Percentiles rank a stretch among this genome's conserved stretches.
These are phyloP conservation scores for Drosophila kanekoi DNA, from an alignment of 2,888 invertebrate species.

Conservation along the genomic window DNA sequence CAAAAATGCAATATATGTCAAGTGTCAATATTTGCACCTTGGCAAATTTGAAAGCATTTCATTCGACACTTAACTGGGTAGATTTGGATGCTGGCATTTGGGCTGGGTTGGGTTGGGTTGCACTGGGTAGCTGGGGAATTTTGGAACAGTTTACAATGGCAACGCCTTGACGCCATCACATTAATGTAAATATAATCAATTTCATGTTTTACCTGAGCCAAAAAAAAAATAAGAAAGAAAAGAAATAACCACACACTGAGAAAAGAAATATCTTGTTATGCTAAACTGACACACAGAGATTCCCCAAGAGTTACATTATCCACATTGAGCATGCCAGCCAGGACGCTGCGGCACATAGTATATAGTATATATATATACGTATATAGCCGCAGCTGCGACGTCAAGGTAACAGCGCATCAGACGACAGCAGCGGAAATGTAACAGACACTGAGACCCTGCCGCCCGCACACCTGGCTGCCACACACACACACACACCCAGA, in stretches of 20 bases:
- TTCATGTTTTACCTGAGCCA: conserved; percentile 76
- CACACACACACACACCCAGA: not conserved
- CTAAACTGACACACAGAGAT: conserved; percentile 83
- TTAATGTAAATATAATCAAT: conserved; percentile 83
- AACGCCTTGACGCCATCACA: conserved; percentile 75
- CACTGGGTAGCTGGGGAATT: conserved; percentile 42
- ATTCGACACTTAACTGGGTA: conserved; percentile 57
- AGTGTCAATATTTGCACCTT: conserved; percentile 75
- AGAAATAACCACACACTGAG: conserved; percentile 32
- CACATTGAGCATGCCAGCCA: conserved; percentile 59
- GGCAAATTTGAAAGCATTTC: conserved; percentile 73
- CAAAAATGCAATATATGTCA: conserved; percentile 64
- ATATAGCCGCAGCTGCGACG: conserved; percentile 56
- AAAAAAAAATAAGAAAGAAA: conserved; percentile 37
- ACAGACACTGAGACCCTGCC: conserved; percentile 61
- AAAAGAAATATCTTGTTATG: conserved; percentile 80
- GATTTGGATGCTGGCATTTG: conserved; percentile 14
- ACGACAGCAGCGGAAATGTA: conserved; percentile 67
- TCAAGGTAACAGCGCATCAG: conserved; percentile 73
- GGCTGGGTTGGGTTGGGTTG: not conserved
- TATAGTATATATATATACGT: conserved; percentile 23
- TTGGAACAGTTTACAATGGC: conserved; percentile 66
- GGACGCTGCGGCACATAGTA: conserved; percentile 15
- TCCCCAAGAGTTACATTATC: conserved; percentile 83
- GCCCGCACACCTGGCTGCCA: conserved; percentile 15